Conservation (phyloP, 2,113 vertebrate species). For the Protobothrops flavoviridis region DNA sequence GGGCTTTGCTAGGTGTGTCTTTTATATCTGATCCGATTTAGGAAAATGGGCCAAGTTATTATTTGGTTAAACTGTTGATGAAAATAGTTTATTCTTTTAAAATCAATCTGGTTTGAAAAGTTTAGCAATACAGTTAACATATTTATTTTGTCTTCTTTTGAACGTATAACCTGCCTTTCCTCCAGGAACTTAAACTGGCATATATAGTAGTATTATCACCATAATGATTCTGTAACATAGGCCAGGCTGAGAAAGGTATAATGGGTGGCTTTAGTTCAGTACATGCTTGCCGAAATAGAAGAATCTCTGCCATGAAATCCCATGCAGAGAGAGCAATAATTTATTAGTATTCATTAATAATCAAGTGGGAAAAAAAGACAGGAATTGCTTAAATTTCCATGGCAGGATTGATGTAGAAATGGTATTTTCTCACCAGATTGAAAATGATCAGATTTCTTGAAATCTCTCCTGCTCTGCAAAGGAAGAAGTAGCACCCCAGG, state of each 20-base stretch:
- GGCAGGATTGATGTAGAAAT: not conserved
- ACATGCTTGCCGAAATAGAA: not conserved
- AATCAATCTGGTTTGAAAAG: not conserved
- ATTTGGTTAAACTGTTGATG: not conserved
- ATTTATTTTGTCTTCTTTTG: not conserved
- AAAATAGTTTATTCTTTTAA: not conserved
- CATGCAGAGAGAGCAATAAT: not conserved
- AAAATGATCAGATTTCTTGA: not conserved
- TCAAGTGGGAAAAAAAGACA: not conserved
- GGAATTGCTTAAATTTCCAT: not conserved
- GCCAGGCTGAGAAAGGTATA: not conserved
- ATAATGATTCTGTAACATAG: not conserved
- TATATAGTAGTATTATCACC: not conserved
- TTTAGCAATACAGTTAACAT: not conserved
- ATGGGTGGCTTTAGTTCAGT: not conserved
- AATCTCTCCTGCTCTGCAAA: not conserved
- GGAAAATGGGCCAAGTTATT: not conserved
- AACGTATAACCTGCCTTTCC: not conserved
- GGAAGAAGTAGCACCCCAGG: not conserved
- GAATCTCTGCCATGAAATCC: not conserved
- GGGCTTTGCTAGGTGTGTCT: not conserved
- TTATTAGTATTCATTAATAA: not conserved
- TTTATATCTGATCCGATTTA: not conserved
- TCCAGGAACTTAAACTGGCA: not conserved
- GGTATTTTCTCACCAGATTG: not conserved